Conservation (phyloP, 92 coral and sea anemone species). For the Porites lobata region DNA sequence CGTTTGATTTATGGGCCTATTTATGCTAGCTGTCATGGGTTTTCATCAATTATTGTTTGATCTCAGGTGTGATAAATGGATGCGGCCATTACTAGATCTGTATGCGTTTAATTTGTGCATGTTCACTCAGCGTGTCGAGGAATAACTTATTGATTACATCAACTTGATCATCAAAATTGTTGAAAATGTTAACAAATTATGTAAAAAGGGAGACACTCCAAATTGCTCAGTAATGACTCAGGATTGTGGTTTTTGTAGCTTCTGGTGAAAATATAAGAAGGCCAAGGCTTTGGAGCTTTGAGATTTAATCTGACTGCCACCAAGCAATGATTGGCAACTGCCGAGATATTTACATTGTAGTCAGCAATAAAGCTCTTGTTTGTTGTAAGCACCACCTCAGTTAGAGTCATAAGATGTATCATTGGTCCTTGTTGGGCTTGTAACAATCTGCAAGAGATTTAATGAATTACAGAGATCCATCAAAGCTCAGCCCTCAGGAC, state of each 20-base stretch:
- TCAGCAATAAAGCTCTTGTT: background rate
- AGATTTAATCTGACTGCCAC: slow-evolving; percentile 47
- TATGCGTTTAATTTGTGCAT: background rate
- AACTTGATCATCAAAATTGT: slow-evolving; percentile 52
- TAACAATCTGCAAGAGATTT: slow-evolving; percentile 53
- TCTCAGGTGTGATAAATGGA: too few relatives aligned
- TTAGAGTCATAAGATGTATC: slow-evolving; percentile 49
- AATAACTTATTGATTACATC: slow-evolving; percentile 61
- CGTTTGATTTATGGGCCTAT: background rate
- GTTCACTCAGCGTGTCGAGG: slow-evolving; percentile 51
- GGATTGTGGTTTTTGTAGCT: slow-evolving; percentile 29
- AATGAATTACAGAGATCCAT: slow-evolving; percentile 39
- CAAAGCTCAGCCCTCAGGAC: slow-evolving; percentile 29
- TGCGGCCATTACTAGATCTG: too few relatives aligned
- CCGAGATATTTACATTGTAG: slow-evolving; percentile 27
- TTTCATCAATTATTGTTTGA: slow-evolving; percentile 22
- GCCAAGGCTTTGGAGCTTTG: slow-evolving; percentile 9
- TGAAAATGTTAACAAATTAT: background rate
- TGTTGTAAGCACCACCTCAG: slow-evolving; percentile 4
- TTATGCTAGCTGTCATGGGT: slow-evolving; percentile 48
- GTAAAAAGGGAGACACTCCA: background rate
- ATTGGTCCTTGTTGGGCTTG: slow-evolving; percentile 63
- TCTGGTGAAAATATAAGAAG: slow-evolving; percentile 1
- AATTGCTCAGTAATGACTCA: slow-evolving; percentile 9
- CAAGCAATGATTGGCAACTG: slow-evolving; percentile 55